These are phyloP conservation scores for Eubucco bourcierii DNA, from an alignment of 2,113 vertebrate genomes.

Conservation along the genomic window DNA sequence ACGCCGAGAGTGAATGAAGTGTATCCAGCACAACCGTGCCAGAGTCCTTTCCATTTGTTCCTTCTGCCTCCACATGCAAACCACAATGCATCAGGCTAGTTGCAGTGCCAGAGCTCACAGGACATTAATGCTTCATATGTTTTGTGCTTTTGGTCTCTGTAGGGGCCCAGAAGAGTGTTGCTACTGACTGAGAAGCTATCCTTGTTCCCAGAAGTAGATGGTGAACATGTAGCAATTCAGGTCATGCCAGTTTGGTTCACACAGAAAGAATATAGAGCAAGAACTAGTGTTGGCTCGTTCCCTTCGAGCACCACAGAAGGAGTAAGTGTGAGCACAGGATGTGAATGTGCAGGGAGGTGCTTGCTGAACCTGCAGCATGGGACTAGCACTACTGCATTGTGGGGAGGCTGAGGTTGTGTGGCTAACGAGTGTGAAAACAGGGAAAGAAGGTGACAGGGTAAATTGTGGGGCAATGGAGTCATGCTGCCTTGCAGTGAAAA, in stretches of 20 bases:
- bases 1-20: rapidly evolving
- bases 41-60: background rate
- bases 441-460: background rate
- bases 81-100: rapidly evolving
- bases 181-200: rapidly evolving
- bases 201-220: rapidly evolving
- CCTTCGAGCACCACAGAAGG: background rate
- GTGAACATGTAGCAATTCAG: background rate
- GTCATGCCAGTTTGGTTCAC: background rate
- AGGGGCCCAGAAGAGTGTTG: background rate
- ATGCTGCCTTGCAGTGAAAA: background rate
- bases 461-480: background rate
- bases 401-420: background rate
- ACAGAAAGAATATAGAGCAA: background rate
- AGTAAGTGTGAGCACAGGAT: background rate
- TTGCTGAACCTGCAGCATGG: background rate
- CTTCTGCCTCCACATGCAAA: background rate
- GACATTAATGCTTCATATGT: background rate
- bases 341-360: background rate
- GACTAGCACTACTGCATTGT: background rate
- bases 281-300: background rate
- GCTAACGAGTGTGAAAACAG: background rate
- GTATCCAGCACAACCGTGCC: background rate
- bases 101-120: background rate
- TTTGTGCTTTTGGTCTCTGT: background rate